phyloP scores from a whole-genome alignment of 2,113 vertebrate species.

The Malaclemys terrapin region DNA sequence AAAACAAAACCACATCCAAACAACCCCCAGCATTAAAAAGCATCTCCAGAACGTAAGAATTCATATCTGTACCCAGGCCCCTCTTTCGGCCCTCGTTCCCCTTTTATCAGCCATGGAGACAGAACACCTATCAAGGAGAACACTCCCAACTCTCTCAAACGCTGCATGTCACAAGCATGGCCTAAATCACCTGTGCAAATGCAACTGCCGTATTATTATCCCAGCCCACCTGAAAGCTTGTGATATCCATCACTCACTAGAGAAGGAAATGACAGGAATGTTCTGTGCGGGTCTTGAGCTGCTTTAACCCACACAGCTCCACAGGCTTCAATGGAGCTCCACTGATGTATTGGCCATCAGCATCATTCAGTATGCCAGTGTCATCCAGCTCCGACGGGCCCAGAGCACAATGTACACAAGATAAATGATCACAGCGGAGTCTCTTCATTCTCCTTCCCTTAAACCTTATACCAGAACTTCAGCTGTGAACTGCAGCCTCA shows the following conservation, averaged over 20 bases:
- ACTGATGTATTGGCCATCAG: no score
- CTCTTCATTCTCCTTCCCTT: background rate
- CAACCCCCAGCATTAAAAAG: background rate
- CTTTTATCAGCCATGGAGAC: background rate
- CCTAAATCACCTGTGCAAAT: background rate
- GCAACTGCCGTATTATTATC: accelerated
- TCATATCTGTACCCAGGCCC: accelerated
- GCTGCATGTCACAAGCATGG: accelerated
- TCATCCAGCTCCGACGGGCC: accelerated
- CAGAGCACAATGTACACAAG: background rate
- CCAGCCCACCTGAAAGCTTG: accelerated
- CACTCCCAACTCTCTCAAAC: accelerated
- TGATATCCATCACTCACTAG: accelerated
- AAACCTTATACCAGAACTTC: background rate
- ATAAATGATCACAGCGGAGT: accelerated
- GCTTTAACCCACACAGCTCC: no score
- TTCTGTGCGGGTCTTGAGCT: no score
- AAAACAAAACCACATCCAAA: background rate
- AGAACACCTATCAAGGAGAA: background rate
- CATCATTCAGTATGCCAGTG: accelerated
- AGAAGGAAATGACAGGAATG: background rate
- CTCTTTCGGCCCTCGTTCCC: background rate
- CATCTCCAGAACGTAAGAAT: conserved; percentile 14
- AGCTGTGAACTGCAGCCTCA: background rate
- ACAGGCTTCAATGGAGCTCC: background rate